phyloP scores from a whole-genome alignment of 2,888 invertebrate genomes.

The Idaea straminata region DNA sequence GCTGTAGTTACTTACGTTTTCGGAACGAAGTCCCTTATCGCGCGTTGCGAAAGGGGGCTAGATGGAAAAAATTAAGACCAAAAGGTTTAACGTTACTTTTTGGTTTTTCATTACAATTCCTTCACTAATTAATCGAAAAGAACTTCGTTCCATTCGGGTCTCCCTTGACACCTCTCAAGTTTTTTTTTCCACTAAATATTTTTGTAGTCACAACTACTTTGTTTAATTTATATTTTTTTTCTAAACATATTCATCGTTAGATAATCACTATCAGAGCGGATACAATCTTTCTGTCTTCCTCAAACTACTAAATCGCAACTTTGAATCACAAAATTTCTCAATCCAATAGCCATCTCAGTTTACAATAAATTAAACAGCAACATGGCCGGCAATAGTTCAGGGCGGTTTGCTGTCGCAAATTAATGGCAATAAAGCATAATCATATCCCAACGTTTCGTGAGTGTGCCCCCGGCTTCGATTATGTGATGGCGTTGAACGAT shows the following conservation, averaged over 20 bases:
- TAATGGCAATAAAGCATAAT: constrained; percentile 76
- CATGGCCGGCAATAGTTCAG: constrained; percentile 58
- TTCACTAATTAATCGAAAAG: too few species aligned
- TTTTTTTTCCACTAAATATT: too few species aligned
- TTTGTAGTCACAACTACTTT: too few species aligned
- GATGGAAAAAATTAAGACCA: too few species aligned
- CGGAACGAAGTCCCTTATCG: too few species aligned
- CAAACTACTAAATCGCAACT: not conserved
- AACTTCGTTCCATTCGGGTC: too few species aligned
- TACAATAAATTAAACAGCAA: constrained; percentile 29
- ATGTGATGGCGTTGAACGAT: constrained; percentile 53
- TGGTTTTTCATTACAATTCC: too few species aligned
- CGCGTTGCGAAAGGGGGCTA: too few species aligned
- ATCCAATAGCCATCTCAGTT: not conserved
- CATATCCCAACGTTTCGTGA: constrained; percentile 65
- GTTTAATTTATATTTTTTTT: too few species aligned
- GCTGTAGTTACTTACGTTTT: too few species aligned
- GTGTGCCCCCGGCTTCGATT: constrained; percentile 57
- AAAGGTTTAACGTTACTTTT: too few species aligned
- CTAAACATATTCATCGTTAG: not conserved
- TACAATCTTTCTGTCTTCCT: not conserved
- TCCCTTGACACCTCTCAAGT: too few species aligned
- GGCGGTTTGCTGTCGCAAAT: constrained; percentile 76
- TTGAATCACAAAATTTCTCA: not conserved
- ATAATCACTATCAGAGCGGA: not conserved